Percentiles rank a stretch among this genome's conserved stretches.
Conservation (phyloP, 1,140 invertebrate species). For the Oedothorax gibbosus region DNA sequence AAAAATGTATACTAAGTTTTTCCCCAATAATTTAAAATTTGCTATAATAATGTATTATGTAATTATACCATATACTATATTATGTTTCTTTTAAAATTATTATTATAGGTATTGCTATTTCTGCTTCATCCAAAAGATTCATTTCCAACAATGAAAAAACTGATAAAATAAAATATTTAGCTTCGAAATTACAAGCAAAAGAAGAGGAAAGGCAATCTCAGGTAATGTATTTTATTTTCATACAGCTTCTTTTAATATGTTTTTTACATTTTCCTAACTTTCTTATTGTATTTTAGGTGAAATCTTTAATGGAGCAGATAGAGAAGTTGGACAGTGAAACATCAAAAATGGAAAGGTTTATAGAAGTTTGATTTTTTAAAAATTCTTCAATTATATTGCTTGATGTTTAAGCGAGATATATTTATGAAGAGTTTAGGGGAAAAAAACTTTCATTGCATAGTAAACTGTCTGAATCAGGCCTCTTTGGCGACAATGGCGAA, state of each 20-base stretch:
- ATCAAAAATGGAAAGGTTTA: constrained; percentile 15
- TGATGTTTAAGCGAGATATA: too few relatives aligned
- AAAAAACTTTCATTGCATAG: too few relatives aligned
- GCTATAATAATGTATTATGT: too few relatives aligned
- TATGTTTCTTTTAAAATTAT: background rate
- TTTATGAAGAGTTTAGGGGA: too few relatives aligned
- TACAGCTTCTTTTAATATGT: background rate
- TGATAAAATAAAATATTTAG: constrained; percentile 10
- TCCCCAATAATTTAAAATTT: too few relatives aligned
- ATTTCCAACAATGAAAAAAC: constrained; percentile 30
- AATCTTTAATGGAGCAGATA: constrained; percentile 21
- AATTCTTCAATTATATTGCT: background rate
- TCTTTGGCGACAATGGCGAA: too few relatives aligned
- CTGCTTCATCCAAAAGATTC: constrained; percentile 13
- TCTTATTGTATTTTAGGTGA: constrained; percentile 16
- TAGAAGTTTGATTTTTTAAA: background rate
- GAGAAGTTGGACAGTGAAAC: constrained; percentile 27
- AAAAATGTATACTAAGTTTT: too few relatives aligned
- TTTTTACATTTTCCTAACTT: background rate
- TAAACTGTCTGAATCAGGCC: too few relatives aligned
- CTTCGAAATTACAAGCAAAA: constrained; percentile 40
- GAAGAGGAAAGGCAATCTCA: constrained; percentile 24
- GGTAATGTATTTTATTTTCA: background rate
- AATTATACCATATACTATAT: too few relatives aligned
- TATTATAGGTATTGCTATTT: constrained; percentile 16